Conservation (phyloP, 2,797 vertebrate genomes). For the Channa striata region DNA sequence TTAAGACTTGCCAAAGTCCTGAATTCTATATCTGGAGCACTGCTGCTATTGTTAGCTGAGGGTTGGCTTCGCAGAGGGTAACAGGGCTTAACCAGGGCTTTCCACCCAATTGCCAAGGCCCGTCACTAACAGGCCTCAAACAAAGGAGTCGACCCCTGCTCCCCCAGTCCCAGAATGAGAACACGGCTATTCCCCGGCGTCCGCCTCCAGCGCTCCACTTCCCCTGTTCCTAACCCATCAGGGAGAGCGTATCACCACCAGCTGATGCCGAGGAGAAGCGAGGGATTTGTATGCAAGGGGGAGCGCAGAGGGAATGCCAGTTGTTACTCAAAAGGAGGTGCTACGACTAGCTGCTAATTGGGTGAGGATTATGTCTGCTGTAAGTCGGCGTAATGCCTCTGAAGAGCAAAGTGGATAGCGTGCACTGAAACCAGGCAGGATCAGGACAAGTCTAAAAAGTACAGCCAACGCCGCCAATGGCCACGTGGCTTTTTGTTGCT, state of each 20-base stretch:
- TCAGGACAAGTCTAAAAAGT: conserved; percentile 2
- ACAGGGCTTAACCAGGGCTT: conserved; percentile 54
- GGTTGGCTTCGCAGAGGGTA: conserved; percentile 55
- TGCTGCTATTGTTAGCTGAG: conserved; percentile 73
- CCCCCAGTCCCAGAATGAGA: conserved; percentile 19
- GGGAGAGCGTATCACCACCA: conserved; percentile 28
- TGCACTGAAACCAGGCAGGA: conserved; percentile 12
- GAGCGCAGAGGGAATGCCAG: conserved; percentile 21
- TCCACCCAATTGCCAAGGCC: conserved; percentile 43
- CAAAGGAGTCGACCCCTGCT: conserved; percentile 35
- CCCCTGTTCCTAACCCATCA: conserved; percentile 2
- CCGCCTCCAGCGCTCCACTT: background rate
- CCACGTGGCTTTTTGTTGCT: too few species aligned
- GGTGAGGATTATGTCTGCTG: conserved; percentile 54
- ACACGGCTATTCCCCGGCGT: background rate
- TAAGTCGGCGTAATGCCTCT: conserved; percentile 38
- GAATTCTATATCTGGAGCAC: conserved; percentile 63
- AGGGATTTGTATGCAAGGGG: conserved; percentile 18
- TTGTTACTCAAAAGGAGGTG: conserved; percentile 56
- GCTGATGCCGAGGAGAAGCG: conserved; percentile 47
- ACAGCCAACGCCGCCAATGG: too few species aligned
- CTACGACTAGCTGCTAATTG: conserved; percentile 69
- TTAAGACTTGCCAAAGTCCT: conserved; percentile 54
- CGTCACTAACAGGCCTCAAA: conserved; percentile 53
- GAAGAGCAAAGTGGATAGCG: conserved; percentile 11